phyloP scores from a whole-genome alignment of 2,888 invertebrate species.

The Diloba caeruleocephala region DNA sequence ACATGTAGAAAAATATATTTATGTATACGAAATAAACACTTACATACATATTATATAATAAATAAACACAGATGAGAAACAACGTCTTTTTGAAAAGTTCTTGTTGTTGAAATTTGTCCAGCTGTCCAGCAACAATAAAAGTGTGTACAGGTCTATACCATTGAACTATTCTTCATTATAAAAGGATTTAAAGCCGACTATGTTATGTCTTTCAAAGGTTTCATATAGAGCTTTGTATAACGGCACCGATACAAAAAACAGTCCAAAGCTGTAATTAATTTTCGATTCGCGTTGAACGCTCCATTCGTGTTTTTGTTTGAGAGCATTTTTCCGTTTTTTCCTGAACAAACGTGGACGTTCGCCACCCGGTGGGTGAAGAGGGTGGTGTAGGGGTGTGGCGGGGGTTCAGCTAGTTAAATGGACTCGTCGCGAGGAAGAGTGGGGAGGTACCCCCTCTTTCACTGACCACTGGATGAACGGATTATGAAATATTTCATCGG shows the following conservation, averaged over 20 bases:
- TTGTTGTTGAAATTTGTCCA: too few relatives aligned
- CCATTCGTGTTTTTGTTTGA: conserved; percentile 76
- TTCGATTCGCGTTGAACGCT: conserved; percentile 79
- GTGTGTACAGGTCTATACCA: too few relatives aligned
- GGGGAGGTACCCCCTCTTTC: conserved; percentile 55
- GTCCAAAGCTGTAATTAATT: conserved; percentile 81
- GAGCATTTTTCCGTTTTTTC: conserved; percentile 71
- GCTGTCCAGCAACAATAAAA: too few relatives aligned
- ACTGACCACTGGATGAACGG: conserved; percentile 80
- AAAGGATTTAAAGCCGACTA: conserved; percentile 3
- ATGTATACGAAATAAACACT: too few relatives aligned
- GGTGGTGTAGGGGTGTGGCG: conserved; percentile 44
- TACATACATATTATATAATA: too few relatives aligned
- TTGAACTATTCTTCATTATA: conserved; percentile 17
- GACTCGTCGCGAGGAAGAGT: conserved; percentile 70
- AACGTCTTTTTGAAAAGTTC: too few relatives aligned
- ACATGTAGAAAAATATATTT: too few relatives aligned
- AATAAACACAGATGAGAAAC: too few relatives aligned
- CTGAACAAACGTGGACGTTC: conserved; percentile 78
- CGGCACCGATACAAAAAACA: conserved; percentile 64
- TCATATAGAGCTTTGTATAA: conserved; percentile 33
- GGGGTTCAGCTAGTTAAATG: conserved; percentile 68
- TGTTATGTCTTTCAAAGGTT: conserved; percentile 25
- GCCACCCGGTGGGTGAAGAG: conserved; percentile 55
- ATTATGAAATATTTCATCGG: conserved; percentile 82